A percentile compares a stretch with the other conserved stretches of the same genome.
These are phyloP conservation scores for Phallusia fumigata DNA, from an alignment of 23 tunicate genomes.

Conservation along the genomic window DNA sequence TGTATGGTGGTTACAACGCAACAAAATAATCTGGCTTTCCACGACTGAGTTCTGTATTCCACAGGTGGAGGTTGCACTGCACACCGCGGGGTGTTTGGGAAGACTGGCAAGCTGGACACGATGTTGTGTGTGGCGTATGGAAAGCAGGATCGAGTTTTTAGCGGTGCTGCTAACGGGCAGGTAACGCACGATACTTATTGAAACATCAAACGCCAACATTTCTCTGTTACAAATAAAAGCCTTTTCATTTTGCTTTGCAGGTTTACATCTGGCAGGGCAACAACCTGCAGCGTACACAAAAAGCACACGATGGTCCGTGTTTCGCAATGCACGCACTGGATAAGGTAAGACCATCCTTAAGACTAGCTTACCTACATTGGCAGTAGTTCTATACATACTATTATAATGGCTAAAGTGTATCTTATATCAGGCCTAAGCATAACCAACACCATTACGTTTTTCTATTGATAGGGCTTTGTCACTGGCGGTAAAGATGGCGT, in stretches of 20 bases:
- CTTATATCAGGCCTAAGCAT: no score
- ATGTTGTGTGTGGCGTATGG: slow-evolving; percentile 90
- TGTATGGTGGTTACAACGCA: no score
- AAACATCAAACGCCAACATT: no score
- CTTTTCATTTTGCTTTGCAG: slow-evolving; percentile 15
- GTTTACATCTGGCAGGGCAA: slow-evolving; percentile 81
- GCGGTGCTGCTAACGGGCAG: slow-evolving; percentile 92
- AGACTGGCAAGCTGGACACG: slow-evolving; percentile 73
- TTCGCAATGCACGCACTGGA: slow-evolving; percentile 91
- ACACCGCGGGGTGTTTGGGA: slow-evolving; percentile 79
- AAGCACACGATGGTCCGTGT: slow-evolving; percentile 94
- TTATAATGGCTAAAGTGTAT: no score
- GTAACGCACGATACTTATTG: slow-evolving; percentile 17
- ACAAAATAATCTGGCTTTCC: no score
- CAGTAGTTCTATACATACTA: no score
- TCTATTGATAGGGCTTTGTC: slow-evolving; percentile 69
- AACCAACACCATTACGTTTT: no score
- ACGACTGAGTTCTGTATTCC: no score
- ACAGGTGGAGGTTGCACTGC: slow-evolving; percentile 93
- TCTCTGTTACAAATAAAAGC: no score
- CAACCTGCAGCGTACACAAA: slow-evolving; percentile 54
- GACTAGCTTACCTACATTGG: no score
- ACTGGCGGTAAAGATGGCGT: slow-evolving; percentile 95
- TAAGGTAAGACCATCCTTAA: no score
- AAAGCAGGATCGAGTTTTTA: slow-evolving; percentile 54